phyloP scores from a whole-genome alignment of 1,140 invertebrate genomes.

The Drosophila sproati region DNA sequence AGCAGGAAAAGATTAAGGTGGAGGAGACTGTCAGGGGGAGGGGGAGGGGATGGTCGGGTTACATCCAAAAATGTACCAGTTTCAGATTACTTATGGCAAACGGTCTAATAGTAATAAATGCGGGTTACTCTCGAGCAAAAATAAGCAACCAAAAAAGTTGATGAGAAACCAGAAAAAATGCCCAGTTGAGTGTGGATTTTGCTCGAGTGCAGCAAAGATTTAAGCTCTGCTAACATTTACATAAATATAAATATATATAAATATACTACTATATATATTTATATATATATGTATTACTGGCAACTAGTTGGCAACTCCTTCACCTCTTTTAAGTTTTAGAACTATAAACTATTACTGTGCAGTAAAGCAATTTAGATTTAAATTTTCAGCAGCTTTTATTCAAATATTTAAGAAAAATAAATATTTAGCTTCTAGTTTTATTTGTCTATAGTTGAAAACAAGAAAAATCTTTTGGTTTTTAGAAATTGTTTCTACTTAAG shows the following conservation, averaged over 20 bases:
- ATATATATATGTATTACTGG: not conserved
- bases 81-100: conserved; percentile 15
- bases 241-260: not conserved
- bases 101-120: conserved; percentile 21
- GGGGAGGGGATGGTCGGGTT: too few relatives aligned
- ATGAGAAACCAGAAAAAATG: not conserved
- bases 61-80: conserved; percentile 17
- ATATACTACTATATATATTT: too few relatives aligned
- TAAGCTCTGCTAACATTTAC: conserved; percentile 1
- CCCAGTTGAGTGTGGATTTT: conserved; percentile 1
- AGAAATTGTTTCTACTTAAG: too few relatives aligned
- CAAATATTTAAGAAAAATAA: too few relatives aligned
- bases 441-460: too few relatives aligned
- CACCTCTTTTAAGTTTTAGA: not conserved
- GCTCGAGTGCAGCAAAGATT: conserved; percentile 10
- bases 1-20: not conserved
- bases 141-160: conserved; percentile 17
- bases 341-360: too few relatives aligned
- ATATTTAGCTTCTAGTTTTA: too few relatives aligned
- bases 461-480: too few relatives aligned
- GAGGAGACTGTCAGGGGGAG: not conserved
- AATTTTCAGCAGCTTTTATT: too few relatives aligned
- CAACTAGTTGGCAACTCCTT: not conserved
- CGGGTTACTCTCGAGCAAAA: conserved; percentile 22
- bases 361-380: too few relatives aligned